phyloP scores from a whole-genome alignment of 2,797 vertebrate species.

The Propithecus perrieri region DNA sequence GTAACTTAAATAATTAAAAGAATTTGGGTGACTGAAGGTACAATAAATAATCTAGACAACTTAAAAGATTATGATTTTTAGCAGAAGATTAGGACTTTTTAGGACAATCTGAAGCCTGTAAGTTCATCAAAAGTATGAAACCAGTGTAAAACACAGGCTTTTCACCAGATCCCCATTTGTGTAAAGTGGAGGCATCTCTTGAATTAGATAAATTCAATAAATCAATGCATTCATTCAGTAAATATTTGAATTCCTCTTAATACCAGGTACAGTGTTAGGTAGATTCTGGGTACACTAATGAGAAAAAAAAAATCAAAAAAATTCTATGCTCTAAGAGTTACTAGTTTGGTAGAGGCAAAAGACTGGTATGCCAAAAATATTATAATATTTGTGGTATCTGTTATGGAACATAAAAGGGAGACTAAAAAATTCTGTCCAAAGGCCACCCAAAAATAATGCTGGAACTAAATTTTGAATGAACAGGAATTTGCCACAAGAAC shows the following conservation, averaged over 20 bases:
- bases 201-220: neutral
- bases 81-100: neutral
- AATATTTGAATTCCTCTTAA: constrained; percentile 17
- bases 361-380: neutral
- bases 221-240: neutral
- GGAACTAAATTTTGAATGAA: neutral
- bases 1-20: neutral
- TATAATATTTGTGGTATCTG: neutral
- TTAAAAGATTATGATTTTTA: neutral
- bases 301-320: neutral
- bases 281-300: neutral
- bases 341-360: neutral
- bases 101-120: neutral
- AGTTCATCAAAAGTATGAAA: neutral
- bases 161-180: neutral
- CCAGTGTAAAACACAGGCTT: neutral
- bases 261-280: neutral
- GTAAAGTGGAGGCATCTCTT: neutral
- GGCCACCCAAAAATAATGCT: neutral
- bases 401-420: neutral
- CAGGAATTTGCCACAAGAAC: neutral
- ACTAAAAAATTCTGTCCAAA: neutral
- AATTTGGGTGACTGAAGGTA: neutral
- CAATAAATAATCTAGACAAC: neutral
- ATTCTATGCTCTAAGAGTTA: neutral